Conservation (phyloP, 2,113 vertebrate species). For the Crotalus viridis region DNA sequence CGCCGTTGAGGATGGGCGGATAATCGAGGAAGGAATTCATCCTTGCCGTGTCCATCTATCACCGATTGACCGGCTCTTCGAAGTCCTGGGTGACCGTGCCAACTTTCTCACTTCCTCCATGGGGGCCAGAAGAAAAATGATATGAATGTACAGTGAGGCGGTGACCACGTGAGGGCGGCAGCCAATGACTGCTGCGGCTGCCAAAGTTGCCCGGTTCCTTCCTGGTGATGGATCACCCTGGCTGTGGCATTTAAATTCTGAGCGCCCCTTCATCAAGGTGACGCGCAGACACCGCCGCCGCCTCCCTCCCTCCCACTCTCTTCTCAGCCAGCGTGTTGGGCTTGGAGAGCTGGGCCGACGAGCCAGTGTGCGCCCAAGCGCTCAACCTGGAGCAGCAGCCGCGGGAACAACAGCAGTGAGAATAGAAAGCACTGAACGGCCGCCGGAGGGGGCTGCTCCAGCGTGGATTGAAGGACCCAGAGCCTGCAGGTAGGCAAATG, state of each 20-base stretch:
- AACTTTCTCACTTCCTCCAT: slow-evolving; percentile 91
- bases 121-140: slow-evolving; percentile 78
- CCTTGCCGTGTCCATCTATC: slow-evolving; percentile 82
- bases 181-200: slow-evolving; percentile 82
- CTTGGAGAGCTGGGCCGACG: slow-evolving; percentile 1
- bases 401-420: neutral
- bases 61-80: slow-evolving; percentile 79
- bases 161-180: slow-evolving; percentile 71
- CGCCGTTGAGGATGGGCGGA: slow-evolving; percentile 80
- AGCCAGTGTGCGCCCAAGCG: slow-evolving; percentile 13
- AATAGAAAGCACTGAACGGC: neutral
- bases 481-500: slow-evolving; percentile 26
- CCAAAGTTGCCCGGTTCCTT: slow-evolving; percentile 79
- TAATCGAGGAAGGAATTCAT: slow-evolving; percentile 98
- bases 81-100: slow-evolving; percentile 85
- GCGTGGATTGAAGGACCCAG: slow-evolving; percentile 6
- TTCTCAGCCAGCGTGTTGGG: neutral
- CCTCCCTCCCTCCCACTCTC: neutral
- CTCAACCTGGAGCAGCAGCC: slow-evolving; percentile 1
- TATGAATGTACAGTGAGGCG: slow-evolving; percentile 86
- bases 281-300: slow-evolving; percentile 73
- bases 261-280: slow-evolving; percentile 85
- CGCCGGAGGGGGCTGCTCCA: slow-evolving; percentile 12
- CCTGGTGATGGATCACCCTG: slow-evolving; percentile 86
- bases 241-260: slow-evolving; percentile 93